phyloP scores from a whole-genome alignment of 1,140 invertebrate species.

The Diachasma alloeum region DNA sequence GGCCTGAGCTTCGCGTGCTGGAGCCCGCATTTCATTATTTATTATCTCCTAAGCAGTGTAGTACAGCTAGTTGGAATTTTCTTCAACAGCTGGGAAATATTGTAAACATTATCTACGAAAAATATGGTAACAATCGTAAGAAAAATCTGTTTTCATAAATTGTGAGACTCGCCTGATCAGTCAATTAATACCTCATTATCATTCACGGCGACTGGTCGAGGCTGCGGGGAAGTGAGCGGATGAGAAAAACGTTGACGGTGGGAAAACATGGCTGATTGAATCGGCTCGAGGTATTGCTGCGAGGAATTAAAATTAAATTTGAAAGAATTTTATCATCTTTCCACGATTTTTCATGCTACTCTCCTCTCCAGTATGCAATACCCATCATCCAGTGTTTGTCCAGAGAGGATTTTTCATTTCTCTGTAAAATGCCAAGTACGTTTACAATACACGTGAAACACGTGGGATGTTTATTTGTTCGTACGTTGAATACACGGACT shows the following conservation, averaged over 20 bases:
- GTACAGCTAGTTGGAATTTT: too few relatives aligned
- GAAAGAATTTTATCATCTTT: neutral
- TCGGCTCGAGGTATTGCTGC: neutral
- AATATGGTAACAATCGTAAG: too few relatives aligned
- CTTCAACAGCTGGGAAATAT: too few relatives aligned
- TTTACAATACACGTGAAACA: slow-evolving; percentile 6
- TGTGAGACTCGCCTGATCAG: too few relatives aligned
- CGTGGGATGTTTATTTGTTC: slow-evolving; percentile 15
- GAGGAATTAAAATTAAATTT: neutral
- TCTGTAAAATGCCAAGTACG: slow-evolving; percentile 12
- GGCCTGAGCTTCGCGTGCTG: too few relatives aligned
- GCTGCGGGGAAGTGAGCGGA: neutral
- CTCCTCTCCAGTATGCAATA: neutral
- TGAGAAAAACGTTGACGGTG: neutral
- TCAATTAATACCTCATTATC: neutral
- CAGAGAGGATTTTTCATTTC: neutral
- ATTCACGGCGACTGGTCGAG: neutral
- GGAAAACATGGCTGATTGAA: neutral
- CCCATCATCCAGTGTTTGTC: neutral
- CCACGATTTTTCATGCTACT: neutral
- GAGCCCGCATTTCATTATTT: too few relatives aligned
- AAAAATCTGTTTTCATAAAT: too few relatives aligned
- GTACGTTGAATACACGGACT: slow-evolving; percentile 3
- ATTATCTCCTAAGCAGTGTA: too few relatives aligned
- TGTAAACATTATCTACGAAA: too few relatives aligned